These are phyloP conservation scores for Hydractinia echinata DNA, from an alignment of 30 jellyfish, hydroid and myxozoan species.

Conservation along the genomic window DNA sequence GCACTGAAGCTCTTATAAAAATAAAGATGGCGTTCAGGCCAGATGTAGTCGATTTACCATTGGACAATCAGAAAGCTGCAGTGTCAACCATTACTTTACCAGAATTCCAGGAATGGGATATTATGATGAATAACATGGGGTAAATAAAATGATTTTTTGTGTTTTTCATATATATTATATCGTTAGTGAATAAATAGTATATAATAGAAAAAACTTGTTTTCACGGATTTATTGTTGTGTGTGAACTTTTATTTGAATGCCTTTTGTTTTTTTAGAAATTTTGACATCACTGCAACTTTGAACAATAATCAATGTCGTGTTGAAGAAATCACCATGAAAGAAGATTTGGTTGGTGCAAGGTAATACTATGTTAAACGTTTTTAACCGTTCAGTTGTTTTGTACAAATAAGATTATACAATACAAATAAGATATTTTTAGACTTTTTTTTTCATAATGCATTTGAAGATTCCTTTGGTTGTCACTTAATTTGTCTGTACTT, in stretches of 20 bases:
- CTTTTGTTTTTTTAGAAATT: constrained; percentile 42
- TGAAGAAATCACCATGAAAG: constrained; percentile 87
- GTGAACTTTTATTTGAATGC: not conserved
- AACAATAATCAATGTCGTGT: constrained; percentile 70
- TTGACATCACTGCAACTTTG: constrained; percentile 58
- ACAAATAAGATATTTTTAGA: no score
- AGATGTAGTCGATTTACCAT: constrained; percentile 86
- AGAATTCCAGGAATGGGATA: constrained; percentile 96
- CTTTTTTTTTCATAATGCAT: no score
- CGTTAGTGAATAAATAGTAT: no score
- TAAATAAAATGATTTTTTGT: constrained; percentile 17
- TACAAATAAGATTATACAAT: no score
- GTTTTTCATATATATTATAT: no score
- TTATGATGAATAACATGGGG: constrained; percentile 74
- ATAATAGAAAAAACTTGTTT: no score
- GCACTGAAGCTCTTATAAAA: constrained; percentile 84
- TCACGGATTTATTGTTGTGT: no score
- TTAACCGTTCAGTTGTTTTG: no score
- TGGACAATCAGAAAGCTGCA: constrained; percentile 79
- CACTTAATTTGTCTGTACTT: no score
- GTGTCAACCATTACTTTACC: constrained; percentile 83
- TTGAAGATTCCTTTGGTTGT: no score
- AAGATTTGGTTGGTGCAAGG: constrained; percentile 61
- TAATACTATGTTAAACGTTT: not conserved
- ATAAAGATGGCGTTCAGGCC: constrained; percentile 93